Conservation (phyloP, 2,888 invertebrate species). For the Harpagoxenus sublaevis region DNA sequence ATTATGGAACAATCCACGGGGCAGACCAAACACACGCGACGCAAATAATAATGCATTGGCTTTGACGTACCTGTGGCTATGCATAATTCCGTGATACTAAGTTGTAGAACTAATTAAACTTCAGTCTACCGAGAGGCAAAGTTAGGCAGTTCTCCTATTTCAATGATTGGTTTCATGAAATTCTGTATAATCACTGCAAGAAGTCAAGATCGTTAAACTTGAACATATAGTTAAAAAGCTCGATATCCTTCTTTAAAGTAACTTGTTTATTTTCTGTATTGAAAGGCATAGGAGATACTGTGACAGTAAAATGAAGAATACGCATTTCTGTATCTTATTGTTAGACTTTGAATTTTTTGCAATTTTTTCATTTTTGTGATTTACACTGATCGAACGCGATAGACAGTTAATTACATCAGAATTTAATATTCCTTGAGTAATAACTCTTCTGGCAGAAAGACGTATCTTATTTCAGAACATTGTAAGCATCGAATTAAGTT, state of each 20-base stretch:
- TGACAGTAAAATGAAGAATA: background rate
- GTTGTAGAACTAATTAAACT: constrained; percentile 58
- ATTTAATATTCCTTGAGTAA: background rate
- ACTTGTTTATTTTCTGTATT: background rate
- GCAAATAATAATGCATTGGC: constrained; percentile 40
- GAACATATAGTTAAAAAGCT: constrained; percentile 19
- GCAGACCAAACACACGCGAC: background rate
- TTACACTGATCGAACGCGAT: background rate
- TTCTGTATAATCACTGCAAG: constrained; percentile 35
- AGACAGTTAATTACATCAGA: constrained; percentile 13
- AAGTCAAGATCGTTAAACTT: constrained; percentile 31
- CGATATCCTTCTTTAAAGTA: background rate
- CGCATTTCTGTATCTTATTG: background rate
- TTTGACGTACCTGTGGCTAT: constrained; percentile 35
- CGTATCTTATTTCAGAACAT: background rate
- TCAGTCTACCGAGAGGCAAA: constrained; percentile 23
- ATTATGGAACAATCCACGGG: background rate
- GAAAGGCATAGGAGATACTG: background rate
- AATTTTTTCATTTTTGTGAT: background rate
- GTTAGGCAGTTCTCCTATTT: constrained; percentile 42
- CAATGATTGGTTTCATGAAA: constrained; percentile 52
- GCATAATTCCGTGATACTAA: background rate
- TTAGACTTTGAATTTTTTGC: background rate
- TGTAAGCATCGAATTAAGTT: background rate
- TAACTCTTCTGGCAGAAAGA: background rate